phyloP scores from a whole-genome alignment of 2,113 vertebrate genomes.

The Triplophysa rosa region DNA sequence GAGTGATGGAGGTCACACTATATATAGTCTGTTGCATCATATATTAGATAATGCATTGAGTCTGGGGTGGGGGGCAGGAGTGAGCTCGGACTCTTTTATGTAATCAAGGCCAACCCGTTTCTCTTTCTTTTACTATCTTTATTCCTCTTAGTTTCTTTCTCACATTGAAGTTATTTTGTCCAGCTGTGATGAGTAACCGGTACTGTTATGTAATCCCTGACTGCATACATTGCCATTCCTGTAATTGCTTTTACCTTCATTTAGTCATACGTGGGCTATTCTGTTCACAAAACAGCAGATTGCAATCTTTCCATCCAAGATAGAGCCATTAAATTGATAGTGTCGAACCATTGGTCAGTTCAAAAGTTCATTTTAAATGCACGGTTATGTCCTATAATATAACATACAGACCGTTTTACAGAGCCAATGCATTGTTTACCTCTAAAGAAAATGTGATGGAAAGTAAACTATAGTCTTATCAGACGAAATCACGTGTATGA shows the following conservation, averaged over 20 bases:
- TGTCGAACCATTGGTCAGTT: neutral
- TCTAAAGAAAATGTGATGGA: neutral
- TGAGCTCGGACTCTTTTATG: slow-evolving; percentile 23
- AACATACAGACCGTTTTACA: no score
- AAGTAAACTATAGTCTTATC: neutral
- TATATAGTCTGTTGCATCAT: slow-evolving; percentile 45
- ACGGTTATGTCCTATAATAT: no score
- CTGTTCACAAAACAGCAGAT: neutral
- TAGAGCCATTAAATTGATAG: neutral
- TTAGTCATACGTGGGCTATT: neutral
- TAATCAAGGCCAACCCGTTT: slow-evolving; percentile 1
- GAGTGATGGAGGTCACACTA: slow-evolving; percentile 34
- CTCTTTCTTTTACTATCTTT: neutral
- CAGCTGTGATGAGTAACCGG: slow-evolving; percentile 1
- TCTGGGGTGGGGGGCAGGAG: slow-evolving; percentile 4
- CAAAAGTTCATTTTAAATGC: no score
- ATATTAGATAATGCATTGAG: slow-evolving; percentile 43
- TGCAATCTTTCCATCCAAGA: neutral
- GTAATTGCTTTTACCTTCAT: neutral
- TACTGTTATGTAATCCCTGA: slow-evolving; percentile 31
- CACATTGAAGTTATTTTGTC: neutral
- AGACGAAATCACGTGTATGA: neutral
- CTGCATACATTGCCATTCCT: neutral
- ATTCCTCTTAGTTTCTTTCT: neutral
- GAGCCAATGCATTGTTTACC: neutral